These are phyloP conservation scores for Archegozetes longisetosus DNA, from an alignment of 1,140 invertebrate genomes.

Conservation along the genomic window DNA sequence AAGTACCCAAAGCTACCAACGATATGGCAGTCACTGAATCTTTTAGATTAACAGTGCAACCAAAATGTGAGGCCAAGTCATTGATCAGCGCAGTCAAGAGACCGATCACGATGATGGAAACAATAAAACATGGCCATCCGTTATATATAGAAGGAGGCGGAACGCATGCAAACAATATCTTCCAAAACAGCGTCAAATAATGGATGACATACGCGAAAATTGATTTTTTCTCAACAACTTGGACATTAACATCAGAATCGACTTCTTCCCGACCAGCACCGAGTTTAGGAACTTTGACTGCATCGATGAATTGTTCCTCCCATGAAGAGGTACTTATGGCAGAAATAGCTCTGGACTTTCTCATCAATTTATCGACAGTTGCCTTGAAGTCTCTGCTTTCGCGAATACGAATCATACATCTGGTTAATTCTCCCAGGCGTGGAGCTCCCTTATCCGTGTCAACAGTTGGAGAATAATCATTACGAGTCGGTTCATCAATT, in stretches of 20 bases:
- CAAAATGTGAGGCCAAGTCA: constrained; percentile 88
- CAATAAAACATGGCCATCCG: constrained; percentile 83
- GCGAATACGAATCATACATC: constrained; percentile 72
- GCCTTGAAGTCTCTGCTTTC: constrained; percentile 98
- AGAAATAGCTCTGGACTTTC: constrained; percentile 60
- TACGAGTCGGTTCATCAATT: constrained; percentile 62
- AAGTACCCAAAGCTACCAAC: constrained; percentile 88
- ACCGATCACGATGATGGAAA: constrained; percentile 85
- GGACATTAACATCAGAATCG: constrained; percentile 30
- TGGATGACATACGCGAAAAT: constrained; percentile 29
- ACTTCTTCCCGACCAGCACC: constrained; percentile 33
- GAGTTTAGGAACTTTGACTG: constrained; percentile 60
- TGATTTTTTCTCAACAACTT: constrained; percentile 29
- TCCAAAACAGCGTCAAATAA: constrained; percentile 91
- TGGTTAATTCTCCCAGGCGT: constrained; percentile 61
- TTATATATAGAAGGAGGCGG: constrained; percentile 83
- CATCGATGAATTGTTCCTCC: constrained; percentile 95
- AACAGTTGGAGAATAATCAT: constrained; percentile 1
- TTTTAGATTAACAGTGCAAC: constrained; percentile 84
- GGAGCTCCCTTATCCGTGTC: constrained; percentile 71
- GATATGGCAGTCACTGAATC: constrained; percentile 91
- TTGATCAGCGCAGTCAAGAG: constrained; percentile 87
- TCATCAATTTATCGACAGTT: constrained; percentile 91
- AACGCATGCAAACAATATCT: constrained; percentile 88
- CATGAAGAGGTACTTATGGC: constrained; percentile 89